These are phyloP conservation scores for Pseudolaguvia tuberculata DNA, from an alignment of 2,113 vertebrate species.

Conservation along the genomic window DNA sequence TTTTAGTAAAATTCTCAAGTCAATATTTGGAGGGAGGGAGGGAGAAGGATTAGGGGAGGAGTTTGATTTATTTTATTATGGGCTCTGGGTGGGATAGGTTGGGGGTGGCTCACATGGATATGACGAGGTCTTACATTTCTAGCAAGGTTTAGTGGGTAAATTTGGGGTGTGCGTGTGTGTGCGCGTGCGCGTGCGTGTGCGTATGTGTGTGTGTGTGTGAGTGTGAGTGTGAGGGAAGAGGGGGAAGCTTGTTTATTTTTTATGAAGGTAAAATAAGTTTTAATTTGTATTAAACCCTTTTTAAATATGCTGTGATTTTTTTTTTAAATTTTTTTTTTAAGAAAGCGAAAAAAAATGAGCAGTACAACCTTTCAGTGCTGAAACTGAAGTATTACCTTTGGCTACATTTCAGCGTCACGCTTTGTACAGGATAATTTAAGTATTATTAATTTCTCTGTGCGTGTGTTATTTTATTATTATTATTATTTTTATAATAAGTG, in stretches of 20 bases:
- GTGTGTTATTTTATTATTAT: slow-evolving; percentile 13
- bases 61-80: slow-evolving; percentile 17
- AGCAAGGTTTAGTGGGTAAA: slow-evolving; percentile 34
- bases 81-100: too few relatives aligned
- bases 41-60: not conserved
- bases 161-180: slow-evolving; percentile 13
- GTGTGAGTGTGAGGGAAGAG: too few relatives aligned
- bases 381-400: slow-evolving; percentile 39
- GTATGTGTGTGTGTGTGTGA: too few relatives aligned
- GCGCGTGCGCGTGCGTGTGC: not conserved
- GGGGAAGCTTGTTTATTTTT: slow-evolving; percentile 16
- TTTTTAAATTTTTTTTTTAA: too few relatives aligned
- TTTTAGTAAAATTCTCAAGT: not conserved
- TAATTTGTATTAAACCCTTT: slow-evolving; percentile 11
- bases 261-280: slow-evolving; percentile 18
- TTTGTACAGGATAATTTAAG: slow-evolving; percentile 44
- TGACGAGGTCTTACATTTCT: slow-evolving; percentile 32
- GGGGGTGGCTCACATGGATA: not conserved
- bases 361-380: slow-evolving; percentile 27
- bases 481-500: slow-evolving; percentile 56
- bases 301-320: slow-evolving; percentile 5
- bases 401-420: slow-evolving; percentile 39
- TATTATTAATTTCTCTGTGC: not conserved
- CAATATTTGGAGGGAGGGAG: slow-evolving; percentile 33
- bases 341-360: not conserved